Evolutionary conservation across 2,113 vertebrate species (phyloP).

Genomic region (Chelonoidis abingdonii): DNA sequence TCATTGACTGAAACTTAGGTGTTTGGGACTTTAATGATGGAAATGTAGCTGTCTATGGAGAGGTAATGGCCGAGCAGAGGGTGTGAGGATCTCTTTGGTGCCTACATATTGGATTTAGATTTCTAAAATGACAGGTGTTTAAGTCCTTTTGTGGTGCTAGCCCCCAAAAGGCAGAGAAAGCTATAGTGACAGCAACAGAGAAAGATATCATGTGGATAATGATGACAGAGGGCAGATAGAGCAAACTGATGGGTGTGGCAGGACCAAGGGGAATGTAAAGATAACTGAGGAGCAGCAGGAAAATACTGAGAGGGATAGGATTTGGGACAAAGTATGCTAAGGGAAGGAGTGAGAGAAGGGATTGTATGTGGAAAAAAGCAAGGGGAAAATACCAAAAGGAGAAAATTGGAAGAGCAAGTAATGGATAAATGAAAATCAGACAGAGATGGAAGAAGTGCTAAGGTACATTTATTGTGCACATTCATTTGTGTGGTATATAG

Average conservation of each 20-base stretch:
- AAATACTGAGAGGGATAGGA: too few species aligned
- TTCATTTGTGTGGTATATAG: too few species aligned
- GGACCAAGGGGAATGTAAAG: rapidly evolving
- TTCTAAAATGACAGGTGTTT: too few species aligned
- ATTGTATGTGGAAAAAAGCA: neutral
- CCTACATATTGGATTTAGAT: too few species aligned
- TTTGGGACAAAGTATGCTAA: neutral
- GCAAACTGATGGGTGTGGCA: rapidly evolving
- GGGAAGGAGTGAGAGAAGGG: rapidly evolving
- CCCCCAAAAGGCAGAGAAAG: neutral
- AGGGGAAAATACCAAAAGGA: neutral
- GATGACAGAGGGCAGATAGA: neutral
- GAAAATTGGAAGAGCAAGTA: neutral
- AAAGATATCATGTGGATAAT: rapidly evolving
- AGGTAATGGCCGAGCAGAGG: too few species aligned
- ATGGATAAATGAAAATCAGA: neutral
- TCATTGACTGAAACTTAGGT: too few species aligned
- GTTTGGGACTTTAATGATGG: too few species aligned
- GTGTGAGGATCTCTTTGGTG: too few species aligned
- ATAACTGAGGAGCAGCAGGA: neutral
- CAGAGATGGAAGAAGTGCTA: rapidly evolving
- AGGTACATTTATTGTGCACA: too few species aligned
- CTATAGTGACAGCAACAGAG: neutral
- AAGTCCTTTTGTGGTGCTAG: too few species aligned
- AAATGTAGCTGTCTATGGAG: too few species aligned